Evolutionary conservation across 2,113 vertebrate species (phyloP).

Genomic region (Planiliza haematocheilus): DNA sequence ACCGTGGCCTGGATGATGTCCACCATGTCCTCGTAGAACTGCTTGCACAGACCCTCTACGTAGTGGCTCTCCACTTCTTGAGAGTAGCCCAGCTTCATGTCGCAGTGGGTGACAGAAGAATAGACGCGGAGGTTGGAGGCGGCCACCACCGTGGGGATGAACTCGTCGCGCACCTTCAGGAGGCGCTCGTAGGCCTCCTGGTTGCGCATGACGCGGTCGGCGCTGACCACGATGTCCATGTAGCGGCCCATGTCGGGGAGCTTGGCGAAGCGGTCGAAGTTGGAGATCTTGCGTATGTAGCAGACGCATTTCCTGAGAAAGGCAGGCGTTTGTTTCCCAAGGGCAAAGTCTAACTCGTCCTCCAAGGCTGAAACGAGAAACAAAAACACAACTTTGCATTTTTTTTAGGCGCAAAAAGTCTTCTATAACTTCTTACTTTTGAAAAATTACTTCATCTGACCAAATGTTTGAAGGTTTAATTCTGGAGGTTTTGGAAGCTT

Average conservation of each 20-base stretch:
- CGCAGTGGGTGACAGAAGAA: conserved; percentile 96
- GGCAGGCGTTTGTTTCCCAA: conserved; percentile 97
- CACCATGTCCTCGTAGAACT: conserved; percentile 99
- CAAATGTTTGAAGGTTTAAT: conserved; percentile 43
- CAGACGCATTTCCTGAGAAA: conserved; percentile 99
- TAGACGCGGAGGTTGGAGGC: conserved; percentile 97
- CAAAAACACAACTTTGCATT: background rate
- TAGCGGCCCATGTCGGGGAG: conserved; percentile 95
- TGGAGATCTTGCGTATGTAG: conserved; percentile 98
- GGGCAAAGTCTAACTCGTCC: conserved; percentile 97
- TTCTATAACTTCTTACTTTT: no score
- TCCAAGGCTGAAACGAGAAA: conserved; percentile 88
- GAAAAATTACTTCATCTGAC: no score
- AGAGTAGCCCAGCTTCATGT: conserved; percentile 98
- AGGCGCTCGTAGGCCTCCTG: conserved; percentile 94
- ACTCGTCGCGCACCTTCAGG: conserved; percentile 95
- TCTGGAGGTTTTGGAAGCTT: conserved; percentile 46
- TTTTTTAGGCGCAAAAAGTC: no score
- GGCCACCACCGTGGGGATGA: conserved; percentile 96
- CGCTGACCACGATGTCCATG: conserved; percentile 90
- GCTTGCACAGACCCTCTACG: conserved; percentile 97
- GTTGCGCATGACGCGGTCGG: conserved; percentile 89
- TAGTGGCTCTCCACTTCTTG: conserved; percentile 97
- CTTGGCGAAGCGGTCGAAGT: conserved; percentile 96
- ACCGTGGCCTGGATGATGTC: conserved; percentile 98